Percentiles rank a stretch among this genome's conserved stretches.
phyloP scores from a whole-genome alignment of 2,797 vertebrate genomes.

The Pogoniulus pusillus region DNA sequence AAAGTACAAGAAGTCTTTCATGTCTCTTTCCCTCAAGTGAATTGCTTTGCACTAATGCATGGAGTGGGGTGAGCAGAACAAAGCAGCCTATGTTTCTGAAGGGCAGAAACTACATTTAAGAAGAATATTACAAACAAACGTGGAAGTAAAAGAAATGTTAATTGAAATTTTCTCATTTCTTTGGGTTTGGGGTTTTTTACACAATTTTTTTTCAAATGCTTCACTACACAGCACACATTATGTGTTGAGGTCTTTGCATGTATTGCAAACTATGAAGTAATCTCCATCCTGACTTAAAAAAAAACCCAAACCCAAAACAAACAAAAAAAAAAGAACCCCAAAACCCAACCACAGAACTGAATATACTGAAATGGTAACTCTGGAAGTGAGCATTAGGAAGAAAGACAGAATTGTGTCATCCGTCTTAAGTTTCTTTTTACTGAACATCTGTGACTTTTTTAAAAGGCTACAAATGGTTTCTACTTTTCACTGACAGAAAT shows the following conservation, averaged over 20 bases:
- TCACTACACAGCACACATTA: neutral
- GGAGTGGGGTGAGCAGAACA: too few species aligned
- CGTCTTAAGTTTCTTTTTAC: neutral
- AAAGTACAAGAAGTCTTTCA: neutral
- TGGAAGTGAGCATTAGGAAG: neutral
- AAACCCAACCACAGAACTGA: neutral
- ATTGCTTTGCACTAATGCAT: neutral
- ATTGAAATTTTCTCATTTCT: neutral
- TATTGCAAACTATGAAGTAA: neutral
- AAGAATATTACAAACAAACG: neutral
- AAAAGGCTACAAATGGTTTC: neutral
- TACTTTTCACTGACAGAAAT: neutral
- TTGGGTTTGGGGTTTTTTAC: neutral
- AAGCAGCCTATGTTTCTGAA: neutral
- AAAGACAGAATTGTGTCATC: neutral
- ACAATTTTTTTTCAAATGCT: neutral
- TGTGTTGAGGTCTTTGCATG: neutral
- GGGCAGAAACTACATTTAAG: fast-evolving
- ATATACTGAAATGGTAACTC: neutral
- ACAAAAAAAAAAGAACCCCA: too few species aligned
- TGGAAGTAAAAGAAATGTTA: neutral
- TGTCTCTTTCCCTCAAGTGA: neutral
- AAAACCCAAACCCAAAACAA: too few species aligned
- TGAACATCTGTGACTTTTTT: neutral
- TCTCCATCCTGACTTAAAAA: neutral